Percentiles rank a stretch among this genome's conserved stretches.
Conservation (phyloP, 2,113 vertebrate species). For the Reinhardtius hippoglossoides region DNA sequence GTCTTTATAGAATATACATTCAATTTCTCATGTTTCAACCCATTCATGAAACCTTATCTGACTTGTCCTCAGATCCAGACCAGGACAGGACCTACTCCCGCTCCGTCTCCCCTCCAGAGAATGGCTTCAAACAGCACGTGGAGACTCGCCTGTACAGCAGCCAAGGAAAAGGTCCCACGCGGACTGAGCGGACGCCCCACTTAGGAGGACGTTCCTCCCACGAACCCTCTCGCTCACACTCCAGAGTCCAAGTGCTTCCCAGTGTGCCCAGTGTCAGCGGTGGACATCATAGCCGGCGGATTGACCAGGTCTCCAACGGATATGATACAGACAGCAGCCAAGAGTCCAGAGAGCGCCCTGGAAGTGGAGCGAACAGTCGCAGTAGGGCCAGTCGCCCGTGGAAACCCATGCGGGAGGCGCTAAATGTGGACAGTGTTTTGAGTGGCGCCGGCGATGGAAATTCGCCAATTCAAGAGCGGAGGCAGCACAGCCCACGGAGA, state of each 20-base stretch:
- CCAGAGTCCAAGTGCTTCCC: constrained; percentile 65
- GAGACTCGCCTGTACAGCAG: constrained; percentile 86
- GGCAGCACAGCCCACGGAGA: constrained; percentile 84
- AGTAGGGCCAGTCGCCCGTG: constrained; percentile 83
- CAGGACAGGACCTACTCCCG: constrained; percentile 84
- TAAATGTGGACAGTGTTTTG: constrained; percentile 95
- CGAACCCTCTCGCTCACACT: constrained; percentile 55
- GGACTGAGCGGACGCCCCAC: constrained; percentile 73
- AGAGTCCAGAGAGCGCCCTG: constrained; percentile 84
- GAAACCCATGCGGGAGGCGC: constrained; percentile 91
- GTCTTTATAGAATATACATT: background rate
- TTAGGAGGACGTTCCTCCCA: constrained; percentile 69
- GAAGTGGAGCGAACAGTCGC: constrained; percentile 65
- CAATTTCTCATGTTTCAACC: background rate
- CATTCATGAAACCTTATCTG: background rate
- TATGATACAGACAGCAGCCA: constrained; percentile 94
- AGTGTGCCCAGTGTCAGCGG: constrained; percentile 3
- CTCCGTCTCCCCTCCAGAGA: constrained; percentile 85
- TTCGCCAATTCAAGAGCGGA: constrained; percentile 25
- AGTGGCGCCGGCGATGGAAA: constrained; percentile 68
- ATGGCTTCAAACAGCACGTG: constrained; percentile 82
- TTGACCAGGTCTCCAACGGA: constrained; percentile 78
- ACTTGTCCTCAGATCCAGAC: constrained; percentile 75
- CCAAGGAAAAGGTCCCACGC: constrained; percentile 87
- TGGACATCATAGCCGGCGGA: constrained; percentile 61